Evolutionary conservation across 2,888 invertebrate species (phyloP), one percentile per base, ranked within the genome.

Genomic region (Stratiomys singularior): DNA sequence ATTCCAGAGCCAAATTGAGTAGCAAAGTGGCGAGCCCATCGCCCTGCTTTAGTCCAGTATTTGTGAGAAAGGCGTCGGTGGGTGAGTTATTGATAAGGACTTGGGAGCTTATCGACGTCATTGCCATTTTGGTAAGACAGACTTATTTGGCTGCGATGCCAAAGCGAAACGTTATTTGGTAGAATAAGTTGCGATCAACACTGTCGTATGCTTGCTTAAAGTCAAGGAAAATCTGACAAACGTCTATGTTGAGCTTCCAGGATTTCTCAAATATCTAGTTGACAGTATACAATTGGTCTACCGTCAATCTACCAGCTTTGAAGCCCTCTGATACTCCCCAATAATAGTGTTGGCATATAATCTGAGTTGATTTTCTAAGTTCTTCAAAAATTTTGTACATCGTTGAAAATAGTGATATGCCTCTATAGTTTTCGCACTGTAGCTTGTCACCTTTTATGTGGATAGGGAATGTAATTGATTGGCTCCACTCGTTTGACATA

Each of bases 141-240:
- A 37, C 37, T 37, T 5, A 37, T 37, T 37, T 37, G 37, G 37
- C 37, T 37, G 37, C 37, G 28, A 25, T n/a, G 18, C 25, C 27
- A 28, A 27, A 64, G 7, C 3, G 13, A 18, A 64, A 15, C 64
- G n/a, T 28, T 25, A 64, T 64, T 64, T 64, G 18, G n/a, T 64
- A 64, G 27, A 64, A 28, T 64, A 64, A 27, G 64, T 27, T 25
- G 1, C 28, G 25, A 27, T 27, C 30, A 27, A 64, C 28, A 28
- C 30, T 25, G 25, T 25, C 28, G 30, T 64, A 64, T 64, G 30
- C 64, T 27, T 64, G 25, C 28, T 64, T 64, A 27, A 27, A 63
- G 21, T 67, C 28, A 1, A 37, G 0, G 30, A 56, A 44, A 56
- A 74, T 76, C 18, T 74, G 37, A 15, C 30, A n/a, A 5, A 74